These are phyloP conservation scores for Nylanderia fulva DNA, from an alignment of 1,140 invertebrate species.

Conservation along the genomic window DNA sequence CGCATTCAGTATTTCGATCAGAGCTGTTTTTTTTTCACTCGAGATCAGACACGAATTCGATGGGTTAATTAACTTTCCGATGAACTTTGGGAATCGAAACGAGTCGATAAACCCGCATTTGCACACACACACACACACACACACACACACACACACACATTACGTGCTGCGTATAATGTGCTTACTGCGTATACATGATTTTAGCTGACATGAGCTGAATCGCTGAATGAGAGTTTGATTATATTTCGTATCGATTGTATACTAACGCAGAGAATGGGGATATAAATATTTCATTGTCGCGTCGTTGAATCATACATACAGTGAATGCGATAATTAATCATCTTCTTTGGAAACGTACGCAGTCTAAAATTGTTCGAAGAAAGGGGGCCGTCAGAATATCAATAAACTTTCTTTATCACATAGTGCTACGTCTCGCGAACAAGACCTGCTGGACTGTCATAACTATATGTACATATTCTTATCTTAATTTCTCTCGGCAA, in stretches of 20 bases:
- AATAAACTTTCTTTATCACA: background rate
- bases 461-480: background rate
- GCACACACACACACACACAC: background rate
- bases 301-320: background rate
- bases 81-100: conserved; percentile 13
- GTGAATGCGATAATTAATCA: background rate
- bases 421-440: background rate
- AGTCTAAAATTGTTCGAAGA: background rate
- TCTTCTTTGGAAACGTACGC: background rate
- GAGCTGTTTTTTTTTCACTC: conserved; percentile 32
- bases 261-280: background rate
- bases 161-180: conserved; percentile 8
- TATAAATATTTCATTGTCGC: conserved; percentile 1
- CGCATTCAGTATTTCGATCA: background rate
- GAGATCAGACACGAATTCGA: background rate
- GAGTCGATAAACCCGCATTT: conserved; percentile 1
- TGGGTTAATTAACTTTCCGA: conserved; percentile 23
- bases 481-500: conserved; percentile 47
- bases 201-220: background rate
- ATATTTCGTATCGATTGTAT: background rate
- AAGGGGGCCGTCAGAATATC: background rate
- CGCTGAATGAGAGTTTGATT: background rate
- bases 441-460: background rate
- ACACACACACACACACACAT: conserved; percentile 4
- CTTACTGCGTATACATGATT: background rate